These are phyloP conservation scores for Phalacrocorax carbo DNA, from an alignment of 2,113 vertebrate genomes.

Conservation along the genomic window DNA sequence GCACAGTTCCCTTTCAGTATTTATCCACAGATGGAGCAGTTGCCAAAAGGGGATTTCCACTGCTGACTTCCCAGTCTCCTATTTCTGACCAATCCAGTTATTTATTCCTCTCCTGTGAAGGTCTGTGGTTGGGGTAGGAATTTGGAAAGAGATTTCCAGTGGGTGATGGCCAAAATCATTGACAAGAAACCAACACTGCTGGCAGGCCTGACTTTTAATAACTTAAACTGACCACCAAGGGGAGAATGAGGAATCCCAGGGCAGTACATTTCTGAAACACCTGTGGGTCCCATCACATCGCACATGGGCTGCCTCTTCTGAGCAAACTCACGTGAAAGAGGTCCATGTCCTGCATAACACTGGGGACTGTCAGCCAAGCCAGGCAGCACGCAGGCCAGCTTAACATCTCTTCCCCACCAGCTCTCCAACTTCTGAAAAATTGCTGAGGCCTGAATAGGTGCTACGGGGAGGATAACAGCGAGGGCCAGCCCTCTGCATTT, in stretches of 20 bases:
- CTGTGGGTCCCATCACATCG: not conserved
- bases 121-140: slow-evolving; percentile 6
- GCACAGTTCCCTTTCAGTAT: not conserved
- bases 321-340: not conserved
- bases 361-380: not conserved
- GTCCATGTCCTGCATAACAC: not conserved
- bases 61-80: not conserved
- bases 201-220: not conserved
- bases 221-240: not conserved
- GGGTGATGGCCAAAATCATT: not conserved
- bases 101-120: slow-evolving; percentile 26
- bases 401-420: not conserved
- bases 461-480: not conserved
- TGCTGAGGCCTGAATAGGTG: not conserved
- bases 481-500: not conserved
- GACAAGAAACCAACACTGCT: not conserved
- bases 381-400: not conserved
- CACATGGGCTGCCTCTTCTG: not conserved
- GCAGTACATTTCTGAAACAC: not conserved
- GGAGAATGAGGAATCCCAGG: not conserved
- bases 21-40: not conserved
- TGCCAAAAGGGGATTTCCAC: slow-evolving; percentile 57
- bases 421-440: not conserved
- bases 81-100: not conserved
- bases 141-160: slow-evolving; percentile 15